Conservation (phyloP, 2,888 invertebrate species). For the Volucella inflata region DNA sequence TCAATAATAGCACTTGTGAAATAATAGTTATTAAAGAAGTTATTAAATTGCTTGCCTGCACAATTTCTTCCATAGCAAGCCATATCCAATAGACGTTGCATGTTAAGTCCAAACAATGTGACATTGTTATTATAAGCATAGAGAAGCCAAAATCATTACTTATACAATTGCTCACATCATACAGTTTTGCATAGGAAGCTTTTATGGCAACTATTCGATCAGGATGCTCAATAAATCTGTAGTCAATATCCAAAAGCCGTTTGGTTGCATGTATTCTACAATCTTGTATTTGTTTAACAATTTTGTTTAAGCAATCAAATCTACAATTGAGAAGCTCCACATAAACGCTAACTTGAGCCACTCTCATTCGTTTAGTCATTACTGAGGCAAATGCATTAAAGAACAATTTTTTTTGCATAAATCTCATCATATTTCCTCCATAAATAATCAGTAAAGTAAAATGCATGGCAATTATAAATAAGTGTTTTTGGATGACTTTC, state of each 20-base stretch:
- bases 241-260: slow-evolving; percentile 27
- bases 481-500: too few species aligned
- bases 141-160: slow-evolving; percentile 26
- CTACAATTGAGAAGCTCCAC: slow-evolving; percentile 31
- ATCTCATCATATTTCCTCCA: background rate
- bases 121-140: slow-evolving; percentile 9
- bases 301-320: background rate
- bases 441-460: too few species aligned
- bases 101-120: slow-evolving; percentile 19
- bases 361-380: slow-evolving; percentile 18
- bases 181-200: slow-evolving; percentile 10
- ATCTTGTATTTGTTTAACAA: slow-evolving; percentile 9
- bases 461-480: too few species aligned
- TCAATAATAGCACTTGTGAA: too few species aligned
- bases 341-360: slow-evolving; percentile 27
- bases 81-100: slow-evolving; percentile 33
- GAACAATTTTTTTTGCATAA: slow-evolving; percentile 2
- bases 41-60: too few species aligned
- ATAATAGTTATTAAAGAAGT: too few species aligned
- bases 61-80: background rate
- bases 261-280: background rate
- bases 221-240: slow-evolving; percentile 8
- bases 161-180: slow-evolving; percentile 16
- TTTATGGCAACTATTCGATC: slow-evolving; percentile 3
- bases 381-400: slow-evolving; percentile 7